Evolutionary conservation across 2,113 vertebrate genomes (phyloP).

Genomic region (Odocoileus hemionus): DNA sequence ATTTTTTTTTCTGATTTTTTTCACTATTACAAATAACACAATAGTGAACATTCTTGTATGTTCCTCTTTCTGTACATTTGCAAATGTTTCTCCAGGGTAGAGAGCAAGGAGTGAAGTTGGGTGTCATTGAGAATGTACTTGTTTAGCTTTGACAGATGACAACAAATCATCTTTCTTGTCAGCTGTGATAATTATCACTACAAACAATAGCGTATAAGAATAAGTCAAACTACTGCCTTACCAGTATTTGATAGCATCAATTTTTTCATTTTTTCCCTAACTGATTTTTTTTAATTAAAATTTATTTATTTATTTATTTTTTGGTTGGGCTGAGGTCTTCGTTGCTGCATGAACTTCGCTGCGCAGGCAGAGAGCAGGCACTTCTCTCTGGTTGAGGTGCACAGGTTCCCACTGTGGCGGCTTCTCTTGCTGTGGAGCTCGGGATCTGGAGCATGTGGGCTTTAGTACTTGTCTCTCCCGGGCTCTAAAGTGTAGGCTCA

Average conservation of each 20-base stretch:
- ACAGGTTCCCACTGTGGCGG: not conserved
- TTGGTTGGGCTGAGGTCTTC: not conserved
- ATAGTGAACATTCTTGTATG: not conserved
- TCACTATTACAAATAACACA: not conserved
- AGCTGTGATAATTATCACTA: not conserved
- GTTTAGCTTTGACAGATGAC: not conserved
- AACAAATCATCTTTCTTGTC: not conserved
- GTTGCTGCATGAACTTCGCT: not conserved
- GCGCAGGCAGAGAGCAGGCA: not conserved
- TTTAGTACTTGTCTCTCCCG: fast-evolving
- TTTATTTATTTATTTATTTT: not conserved
- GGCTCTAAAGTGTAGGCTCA: not conserved
- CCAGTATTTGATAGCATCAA: not conserved
- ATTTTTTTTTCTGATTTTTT: not conserved
- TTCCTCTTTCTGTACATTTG: not conserved
- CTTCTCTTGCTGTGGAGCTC: not conserved
- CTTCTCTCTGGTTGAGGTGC: fast-evolving
- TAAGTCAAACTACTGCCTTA: no score
- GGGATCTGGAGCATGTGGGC: not conserved
- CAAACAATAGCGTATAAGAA: not conserved
- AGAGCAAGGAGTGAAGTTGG: not conserved
- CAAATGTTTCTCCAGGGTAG: not conserved
- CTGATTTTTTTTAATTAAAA: not conserved
- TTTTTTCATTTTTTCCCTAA: not conserved
- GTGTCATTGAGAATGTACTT: not conserved